These are phyloP conservation scores for Zophobas atratus DNA, from an alignment of 1,140 invertebrate genomes.

Conservation along the genomic window DNA sequence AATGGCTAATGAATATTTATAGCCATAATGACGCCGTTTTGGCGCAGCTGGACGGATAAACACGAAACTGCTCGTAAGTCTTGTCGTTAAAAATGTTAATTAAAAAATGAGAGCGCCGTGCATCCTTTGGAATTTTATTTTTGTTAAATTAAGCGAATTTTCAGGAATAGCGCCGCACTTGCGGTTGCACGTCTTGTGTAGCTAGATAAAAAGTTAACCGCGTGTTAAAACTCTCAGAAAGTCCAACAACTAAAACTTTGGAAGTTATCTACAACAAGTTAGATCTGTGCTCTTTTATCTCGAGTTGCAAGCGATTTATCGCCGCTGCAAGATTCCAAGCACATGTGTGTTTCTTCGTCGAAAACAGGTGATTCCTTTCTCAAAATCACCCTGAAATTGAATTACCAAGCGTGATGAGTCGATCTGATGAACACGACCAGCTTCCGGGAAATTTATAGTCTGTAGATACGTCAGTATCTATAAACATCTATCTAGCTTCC, in stretches of 20 bases:
- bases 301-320: constrained; percentile 10
- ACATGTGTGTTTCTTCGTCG: neutral
- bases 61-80: neutral
- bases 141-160: no score
- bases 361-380: constrained; percentile 29
- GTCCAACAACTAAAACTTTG: constrained; percentile 17
- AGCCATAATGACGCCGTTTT: neutral
- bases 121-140: no score
- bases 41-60: neutral
- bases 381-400: constrained; percentile 15
- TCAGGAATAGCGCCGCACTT: no score
- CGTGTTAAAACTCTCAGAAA: constrained; percentile 26
- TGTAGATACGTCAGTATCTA: neutral
- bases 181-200: constrained; percentile 3
- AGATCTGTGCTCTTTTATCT: constrained; percentile 18
- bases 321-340: neutral
- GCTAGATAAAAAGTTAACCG: constrained; percentile 21
- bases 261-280: constrained; percentile 26
- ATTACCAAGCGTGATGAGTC: constrained; percentile 11
- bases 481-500: neutral
- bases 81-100: no score
- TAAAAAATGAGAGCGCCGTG: no score
- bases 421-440: constrained; percentile 13
- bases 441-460: constrained; percentile 7
- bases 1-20: constrained; percentile 21